Conservation (phyloP, 2,113 vertebrate genomes). For the Hiodon alosoides region DNA sequence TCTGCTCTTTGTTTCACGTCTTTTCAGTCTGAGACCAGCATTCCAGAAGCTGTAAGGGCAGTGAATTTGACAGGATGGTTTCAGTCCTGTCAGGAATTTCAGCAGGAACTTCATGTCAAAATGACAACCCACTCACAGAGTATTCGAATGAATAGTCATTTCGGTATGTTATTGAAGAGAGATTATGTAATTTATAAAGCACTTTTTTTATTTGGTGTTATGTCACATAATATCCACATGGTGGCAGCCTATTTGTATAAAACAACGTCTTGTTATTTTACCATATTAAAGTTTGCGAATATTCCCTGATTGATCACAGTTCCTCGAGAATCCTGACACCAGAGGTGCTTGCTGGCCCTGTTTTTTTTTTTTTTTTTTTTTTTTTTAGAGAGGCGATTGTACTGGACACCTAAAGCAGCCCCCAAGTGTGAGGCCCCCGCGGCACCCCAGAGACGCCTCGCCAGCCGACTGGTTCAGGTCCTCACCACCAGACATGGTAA, state of each 20-base stretch:
- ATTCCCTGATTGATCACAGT: no score
- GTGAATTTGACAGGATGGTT: conserved; percentile 58
- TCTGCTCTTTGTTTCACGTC: conserved; percentile 14
- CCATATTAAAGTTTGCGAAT: no score
- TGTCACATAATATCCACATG: conserved; percentile 35
- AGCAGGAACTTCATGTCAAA: conserved; percentile 42
- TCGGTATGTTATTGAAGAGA: conserved; percentile 39
- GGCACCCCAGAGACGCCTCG: conserved; percentile 38
- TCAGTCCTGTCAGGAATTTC: conserved; percentile 51
- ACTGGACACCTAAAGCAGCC: conserved; percentile 25
- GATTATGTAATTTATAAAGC: not conserved
- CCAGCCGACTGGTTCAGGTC: conserved; percentile 41
- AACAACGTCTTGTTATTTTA: no score
- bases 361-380: conserved; percentile 20
- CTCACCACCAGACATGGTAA: conserved; percentile 54
- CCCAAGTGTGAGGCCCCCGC: conserved; percentile 40
- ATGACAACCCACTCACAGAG: conserved; percentile 34
- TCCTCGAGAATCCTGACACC: no score
- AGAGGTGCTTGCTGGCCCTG: not conserved
- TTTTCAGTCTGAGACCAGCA: conserved; percentile 41
- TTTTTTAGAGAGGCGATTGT: no score
- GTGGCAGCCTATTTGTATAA: conserved; percentile 20
- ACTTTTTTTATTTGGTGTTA: not conserved
- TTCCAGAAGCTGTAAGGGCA: conserved; percentile 46
- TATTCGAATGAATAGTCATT: conserved; percentile 15